Conservation (phyloP, 2,888 invertebrate genomes). For the Temnothorax unifasciatus region DNA sequence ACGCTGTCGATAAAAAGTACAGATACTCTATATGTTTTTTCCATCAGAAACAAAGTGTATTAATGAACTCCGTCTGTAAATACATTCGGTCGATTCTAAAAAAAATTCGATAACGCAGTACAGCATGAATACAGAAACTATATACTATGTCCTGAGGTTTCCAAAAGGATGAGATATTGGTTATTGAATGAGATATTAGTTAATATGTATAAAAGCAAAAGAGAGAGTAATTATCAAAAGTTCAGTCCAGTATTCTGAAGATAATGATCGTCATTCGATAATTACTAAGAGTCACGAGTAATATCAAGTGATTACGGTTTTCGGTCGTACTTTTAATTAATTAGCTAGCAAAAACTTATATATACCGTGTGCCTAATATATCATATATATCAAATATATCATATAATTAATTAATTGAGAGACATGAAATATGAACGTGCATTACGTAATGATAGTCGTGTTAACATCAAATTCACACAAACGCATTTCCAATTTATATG, state of each 20-base stretch:
- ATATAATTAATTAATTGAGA: constrained; percentile 50
- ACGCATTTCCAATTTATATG: constrained; percentile 25
- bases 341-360: constrained; percentile 45
- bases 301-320: constrained; percentile 23
- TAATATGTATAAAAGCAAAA: constrained; percentile 31
- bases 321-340: constrained; percentile 40
- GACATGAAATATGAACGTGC: neutral
- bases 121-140: constrained; percentile 29
- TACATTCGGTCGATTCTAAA: constrained; percentile 38
- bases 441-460: constrained; percentile 23
- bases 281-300: constrained; percentile 19
- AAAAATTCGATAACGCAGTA: constrained; percentile 46
- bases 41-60: constrained; percentile 57
- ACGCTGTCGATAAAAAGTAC: constrained; percentile 49
- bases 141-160: constrained; percentile 24
- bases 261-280: constrained; percentile 44
- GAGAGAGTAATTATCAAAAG: constrained; percentile 30
- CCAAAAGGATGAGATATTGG: constrained; percentile 32
- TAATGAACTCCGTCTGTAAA: constrained; percentile 55
- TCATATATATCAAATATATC: neutral
- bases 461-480: constrained; percentile 14
- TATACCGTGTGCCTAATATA: neutral
- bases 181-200: constrained; percentile 24
- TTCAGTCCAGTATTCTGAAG: constrained; percentile 2
- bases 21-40: constrained; percentile 47